Evolutionary conservation across 30 jellyfish, hydroid and myxozoan genomes (phyloP).

Genomic region (Sanderia malayensis): DNA sequence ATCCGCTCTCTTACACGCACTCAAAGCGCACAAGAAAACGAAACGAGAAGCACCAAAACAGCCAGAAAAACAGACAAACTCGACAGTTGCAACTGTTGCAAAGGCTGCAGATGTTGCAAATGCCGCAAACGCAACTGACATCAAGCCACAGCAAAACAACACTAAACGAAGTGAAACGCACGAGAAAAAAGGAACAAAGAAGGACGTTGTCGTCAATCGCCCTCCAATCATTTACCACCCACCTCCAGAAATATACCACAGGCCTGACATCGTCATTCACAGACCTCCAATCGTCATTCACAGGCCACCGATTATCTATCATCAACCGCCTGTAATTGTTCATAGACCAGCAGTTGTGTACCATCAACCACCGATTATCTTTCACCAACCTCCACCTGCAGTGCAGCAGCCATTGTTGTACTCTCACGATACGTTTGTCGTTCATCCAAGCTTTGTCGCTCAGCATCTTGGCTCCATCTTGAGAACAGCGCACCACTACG

Average conservation of each 20-base stretch:
- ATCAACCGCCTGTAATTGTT: conserved; percentile 86
- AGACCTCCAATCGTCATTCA: conserved; percentile 85
- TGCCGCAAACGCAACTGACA: conserved; percentile 1
- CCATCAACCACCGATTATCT: conserved; percentile 90
- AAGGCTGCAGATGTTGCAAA: neutral
- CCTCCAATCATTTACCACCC: conserved; percentile 98
- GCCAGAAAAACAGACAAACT: neutral
- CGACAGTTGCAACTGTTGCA: neutral
- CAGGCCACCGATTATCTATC: conserved; percentile 88
- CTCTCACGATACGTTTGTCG: conserved; percentile 87
- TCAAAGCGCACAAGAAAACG: conserved; percentile 20
- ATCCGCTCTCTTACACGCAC: neutral
- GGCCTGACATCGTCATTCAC: conserved; percentile 92
- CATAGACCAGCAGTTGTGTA: conserved; percentile 91
- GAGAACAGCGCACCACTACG: conserved; percentile 91
- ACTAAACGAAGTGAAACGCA: conserved; percentile 62
- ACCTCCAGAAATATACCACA: conserved; percentile 95
- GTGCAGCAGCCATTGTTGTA: conserved; percentile 85
- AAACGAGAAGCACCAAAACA: conserved; percentile 61
- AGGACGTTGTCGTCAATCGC: conserved; percentile 93
- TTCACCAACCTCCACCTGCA: conserved; percentile 93
- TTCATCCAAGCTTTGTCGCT: conserved; percentile 96
- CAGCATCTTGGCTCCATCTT: conserved; percentile 94
- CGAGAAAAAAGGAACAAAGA: conserved; percentile 84
- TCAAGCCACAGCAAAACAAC: conserved; percentile 15